Conservation (phyloP, 1,140 invertebrate species). For the Zaprionus africanus region DNA sequence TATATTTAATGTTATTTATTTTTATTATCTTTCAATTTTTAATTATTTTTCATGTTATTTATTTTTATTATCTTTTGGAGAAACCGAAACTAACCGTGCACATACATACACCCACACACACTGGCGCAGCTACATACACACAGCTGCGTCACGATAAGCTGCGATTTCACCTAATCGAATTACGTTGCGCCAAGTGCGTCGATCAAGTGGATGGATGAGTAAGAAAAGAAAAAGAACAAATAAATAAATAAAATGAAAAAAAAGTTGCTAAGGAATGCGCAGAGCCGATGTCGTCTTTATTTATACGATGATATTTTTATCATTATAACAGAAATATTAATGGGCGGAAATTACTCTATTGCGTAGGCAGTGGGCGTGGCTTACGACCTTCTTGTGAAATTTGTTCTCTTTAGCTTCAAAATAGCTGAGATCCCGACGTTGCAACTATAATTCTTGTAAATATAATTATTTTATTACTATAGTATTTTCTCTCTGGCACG, state of each 20-base stretch:
- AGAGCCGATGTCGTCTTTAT: not conserved
- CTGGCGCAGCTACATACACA: not conserved
- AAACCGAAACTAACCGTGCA: not conserved
- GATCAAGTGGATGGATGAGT: constrained; percentile 15
- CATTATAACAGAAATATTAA: not conserved
- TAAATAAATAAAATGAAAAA: too few relatives aligned
- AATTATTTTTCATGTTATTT: constrained; percentile 4
- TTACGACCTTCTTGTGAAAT: too few relatives aligned
- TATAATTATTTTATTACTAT: too few relatives aligned
- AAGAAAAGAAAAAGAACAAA: not conserved
- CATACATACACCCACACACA: too few relatives aligned
- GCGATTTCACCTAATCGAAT: constrained; percentile 23
- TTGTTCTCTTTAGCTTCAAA: too few relatives aligned
- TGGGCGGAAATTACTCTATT: too few relatives aligned
- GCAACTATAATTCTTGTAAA: too few relatives aligned
- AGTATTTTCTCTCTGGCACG: too few relatives aligned
- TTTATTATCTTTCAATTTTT: not conserved
- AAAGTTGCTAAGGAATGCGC: not conserved
- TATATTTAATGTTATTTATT: constrained; percentile 1
- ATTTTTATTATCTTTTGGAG: constrained; percentile 2
- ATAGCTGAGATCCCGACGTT: too few relatives aligned
- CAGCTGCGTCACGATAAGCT: constrained; percentile 10
- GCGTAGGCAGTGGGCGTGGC: too few relatives aligned
- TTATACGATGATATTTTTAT: not conserved
- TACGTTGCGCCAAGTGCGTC: constrained; percentile 18